Conservation (phyloP, 2,888 invertebrate genomes). For the Hypomecis punctinalis region DNA sequence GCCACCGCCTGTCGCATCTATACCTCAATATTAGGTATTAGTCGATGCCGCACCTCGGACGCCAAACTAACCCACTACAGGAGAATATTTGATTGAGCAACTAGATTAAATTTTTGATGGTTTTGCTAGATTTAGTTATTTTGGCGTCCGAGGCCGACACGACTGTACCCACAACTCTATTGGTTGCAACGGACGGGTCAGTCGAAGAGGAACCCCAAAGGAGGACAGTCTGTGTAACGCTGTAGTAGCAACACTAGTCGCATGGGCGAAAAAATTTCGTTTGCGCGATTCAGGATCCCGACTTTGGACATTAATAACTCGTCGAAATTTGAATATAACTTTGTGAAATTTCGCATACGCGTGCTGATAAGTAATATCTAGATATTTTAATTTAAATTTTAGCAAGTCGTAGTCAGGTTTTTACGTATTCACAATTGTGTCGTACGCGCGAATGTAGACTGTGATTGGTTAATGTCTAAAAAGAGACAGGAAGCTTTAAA, state of each 20-base stretch:
- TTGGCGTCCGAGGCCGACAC: slow-evolving; percentile 36
- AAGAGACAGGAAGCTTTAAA: too few relatives aligned
- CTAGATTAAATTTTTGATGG: background rate
- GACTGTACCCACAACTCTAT: slow-evolving; percentile 11
- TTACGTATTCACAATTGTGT: too few relatives aligned
- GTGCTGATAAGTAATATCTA: too few relatives aligned
- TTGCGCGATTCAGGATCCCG: slow-evolving; percentile 35
- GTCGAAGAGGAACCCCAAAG: slow-evolving; percentile 36
- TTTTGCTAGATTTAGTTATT: background rate
- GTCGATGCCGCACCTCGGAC: slow-evolving; percentile 34
- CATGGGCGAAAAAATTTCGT: slow-evolving; percentile 16
- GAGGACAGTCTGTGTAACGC: slow-evolving; percentile 26
- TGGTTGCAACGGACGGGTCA: slow-evolving; percentile 31
- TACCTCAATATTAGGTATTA: slow-evolving; percentile 15
- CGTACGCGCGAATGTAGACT: too few relatives aligned
- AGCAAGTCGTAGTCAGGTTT: too few relatives aligned
- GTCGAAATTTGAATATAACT: background rate
- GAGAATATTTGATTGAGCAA: slow-evolving; percentile 11
- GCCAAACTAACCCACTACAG: slow-evolving; percentile 31
- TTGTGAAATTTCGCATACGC: background rate
- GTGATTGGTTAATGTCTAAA: too few relatives aligned
- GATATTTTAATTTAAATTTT: too few relatives aligned
- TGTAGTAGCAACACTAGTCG: background rate
- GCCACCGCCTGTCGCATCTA: slow-evolving; percentile 33
- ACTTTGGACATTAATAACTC: slow-evolving; percentile 17